Conservation (phyloP, 1,140 invertebrate genomes). For the Aphelinus certus region DNA sequence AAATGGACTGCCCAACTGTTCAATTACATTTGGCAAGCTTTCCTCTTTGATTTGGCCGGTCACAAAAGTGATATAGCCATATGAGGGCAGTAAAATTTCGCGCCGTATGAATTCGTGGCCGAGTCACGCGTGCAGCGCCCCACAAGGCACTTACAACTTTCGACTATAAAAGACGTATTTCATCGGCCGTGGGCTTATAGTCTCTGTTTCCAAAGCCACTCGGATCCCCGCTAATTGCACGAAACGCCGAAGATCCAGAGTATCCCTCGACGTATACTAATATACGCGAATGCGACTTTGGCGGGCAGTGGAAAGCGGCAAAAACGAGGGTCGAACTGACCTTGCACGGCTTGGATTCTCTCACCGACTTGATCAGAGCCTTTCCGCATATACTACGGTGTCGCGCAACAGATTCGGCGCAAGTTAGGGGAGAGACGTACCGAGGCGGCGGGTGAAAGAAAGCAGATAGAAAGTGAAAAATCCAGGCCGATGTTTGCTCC, state of each 20-base stretch:
- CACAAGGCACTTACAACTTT: neutral
- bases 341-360: constrained; percentile 2
- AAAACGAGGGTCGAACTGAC: too few species aligned
- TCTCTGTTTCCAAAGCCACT: neutral
- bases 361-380: constrained; percentile 11
- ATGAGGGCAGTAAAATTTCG: constrained; percentile 17
- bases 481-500: constrained; percentile 3
- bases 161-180: constrained; percentile 16
- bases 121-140: neutral
- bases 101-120: constrained; percentile 3
- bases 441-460: neutral
- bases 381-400: neutral
- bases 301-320: too few species aligned
- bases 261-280: constrained; percentile 17
- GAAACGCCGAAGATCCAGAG: neutral
- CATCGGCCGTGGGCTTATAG: neutral
- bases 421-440: constrained; percentile 13
- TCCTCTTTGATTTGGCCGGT: constrained; percentile 14
- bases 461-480: constrained; percentile 27
- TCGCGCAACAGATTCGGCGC: neutral
- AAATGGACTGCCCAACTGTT: constrained; percentile 3
- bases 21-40: constrained; percentile 1
- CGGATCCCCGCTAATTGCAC: neutral
- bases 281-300: too few species aligned
- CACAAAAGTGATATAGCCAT: constrained; percentile 5